Base-by-base conservation (phyloP, 2,888 invertebrate genomes). In the Cataglyphis rosenhaueri region DNA sequence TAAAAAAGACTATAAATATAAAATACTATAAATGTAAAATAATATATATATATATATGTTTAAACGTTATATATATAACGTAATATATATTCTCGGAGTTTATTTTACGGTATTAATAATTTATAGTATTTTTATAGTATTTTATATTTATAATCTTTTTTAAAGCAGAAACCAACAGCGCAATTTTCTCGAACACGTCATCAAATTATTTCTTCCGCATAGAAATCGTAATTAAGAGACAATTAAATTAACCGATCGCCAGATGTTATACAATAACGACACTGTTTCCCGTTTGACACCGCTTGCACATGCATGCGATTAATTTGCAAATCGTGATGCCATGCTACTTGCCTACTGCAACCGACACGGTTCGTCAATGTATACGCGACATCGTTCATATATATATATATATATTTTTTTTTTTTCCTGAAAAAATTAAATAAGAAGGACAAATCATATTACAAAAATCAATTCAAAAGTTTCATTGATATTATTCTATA, bases 201-300 rank as follows among this genome's bases (percentile, higher is more conserved):
- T 71, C 44, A 55, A 32, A 41, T 71, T 29, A 32, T 10, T 71
- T 32, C 21, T 8, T 25, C 15, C 32, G 68, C 21, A 71, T 78
- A 59, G 78, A 70, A 78, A 78, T 59, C 44, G 59, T 71, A 44
- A 71, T 59, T 59, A 44, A 44, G 44, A 29, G 55, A 29, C 57
- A n/a, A 70, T 78, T 78, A 32, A 78, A 78, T 78, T 78, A 78
- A 35, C 71, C 57, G 71, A 71, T 78, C 44, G 78, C 70, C 78
- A 32, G 78, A 59, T 70, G 59, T 70, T 59, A 59, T 21, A 59
- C 44, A 32, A 52, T 32, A 70, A 44, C 59, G 57, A 71, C 32
- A 70, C 41, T 59, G 21, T 78, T 78, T 59, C 59, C 44, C 57
- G 59, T 70, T 59, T 59, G 78, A 78, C 59, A 9, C 41, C 41